Percentiles rank a stretch among this genome's conserved stretches.
These are phyloP conservation scores for Chaetodon trifasciatus DNA, from an alignment of 2,797 vertebrate species.

Conservation along the genomic window DNA sequence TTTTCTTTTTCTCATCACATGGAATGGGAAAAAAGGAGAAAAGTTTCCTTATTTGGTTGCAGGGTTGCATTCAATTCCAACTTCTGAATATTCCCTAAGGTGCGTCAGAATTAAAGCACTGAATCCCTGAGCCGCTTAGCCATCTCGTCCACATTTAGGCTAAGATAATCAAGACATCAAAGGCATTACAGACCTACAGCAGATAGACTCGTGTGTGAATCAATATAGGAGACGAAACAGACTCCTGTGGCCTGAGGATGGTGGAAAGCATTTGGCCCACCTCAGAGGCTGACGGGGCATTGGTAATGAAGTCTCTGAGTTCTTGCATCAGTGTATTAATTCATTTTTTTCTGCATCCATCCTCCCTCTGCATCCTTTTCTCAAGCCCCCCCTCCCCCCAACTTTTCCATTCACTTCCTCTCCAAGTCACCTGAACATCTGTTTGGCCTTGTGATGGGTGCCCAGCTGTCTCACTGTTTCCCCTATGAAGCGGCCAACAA, in stretches of 20 bases:
- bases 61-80: slow-evolving; percentile 59
- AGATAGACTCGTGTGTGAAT: slow-evolving; percentile 51
- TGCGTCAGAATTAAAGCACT: slow-evolving; percentile 61
- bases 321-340: slow-evolving; percentile 56
- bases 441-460: slow-evolving; percentile 79
- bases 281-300: slow-evolving; percentile 47
- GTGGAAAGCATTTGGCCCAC: slow-evolving; percentile 51
- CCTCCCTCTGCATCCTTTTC: slow-evolving; percentile 21
- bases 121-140: slow-evolving; percentile 70
- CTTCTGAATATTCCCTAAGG: slow-evolving; percentile 59
- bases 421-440: slow-evolving; percentile 82
- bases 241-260: slow-evolving; percentile 49
- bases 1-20: slow-evolving; percentile 13
- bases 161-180: slow-evolving; percentile 79
- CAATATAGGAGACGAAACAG: slow-evolving; percentile 56
- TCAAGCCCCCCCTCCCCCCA: slow-evolving; percentile 26
- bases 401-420: slow-evolving; percentile 57
- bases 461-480: slow-evolving; percentile 80
- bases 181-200: slow-evolving; percentile 68
- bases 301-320: slow-evolving; percentile 67
- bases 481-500: slow-evolving; percentile 76
- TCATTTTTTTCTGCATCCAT: slow-evolving; percentile 32
- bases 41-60: slow-evolving; percentile 55
- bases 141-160: slow-evolving; percentile 66
- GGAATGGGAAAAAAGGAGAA: slow-evolving; percentile 24